Evolutionary conservation across 2,888 invertebrate genomes (phyloP), one percentile per base, ranked within the genome.

Genomic region (Andrena trimmerana): DNA sequence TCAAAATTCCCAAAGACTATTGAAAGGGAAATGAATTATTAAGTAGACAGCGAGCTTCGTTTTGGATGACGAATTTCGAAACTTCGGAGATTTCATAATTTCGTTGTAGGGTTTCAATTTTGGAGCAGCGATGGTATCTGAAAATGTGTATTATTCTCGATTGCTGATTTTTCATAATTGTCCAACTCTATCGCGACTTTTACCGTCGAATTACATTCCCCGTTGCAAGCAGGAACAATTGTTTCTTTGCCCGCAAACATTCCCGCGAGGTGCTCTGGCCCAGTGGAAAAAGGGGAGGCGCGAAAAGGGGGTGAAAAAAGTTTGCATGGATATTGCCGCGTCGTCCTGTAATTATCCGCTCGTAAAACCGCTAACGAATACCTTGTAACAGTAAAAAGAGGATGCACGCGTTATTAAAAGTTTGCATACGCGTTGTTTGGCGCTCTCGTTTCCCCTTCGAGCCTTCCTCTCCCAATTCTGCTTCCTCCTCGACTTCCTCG

Each of bases 311-410:
- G 78, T 31, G 48, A 76, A 80, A 74, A 70, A 71, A 54, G 33
- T 69, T 81, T 63, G 48, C 78, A 59, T 63, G 81, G 62, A 70
- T 80, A 80, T 87, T 79, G 79, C 63, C 31, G 57, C 50, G 74
- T 81, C 63, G 79, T 85, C 73, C 76, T 82, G 70, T 85, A 89
- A 88, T 90, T 90, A 90, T 88, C 81, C 88, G 89, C 89, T 90
- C 89, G 86, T 90, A 87, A 90, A 52, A 88, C 65, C 73, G 62
- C 70, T 73, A 82, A 85, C 84, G 71, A 80, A 80, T 81, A 78
- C 70, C 72, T 83, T 78, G 69, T 73, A 76, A 65, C 77, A 54
- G 73, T 52, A 70, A 78, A 75, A 78, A 84, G 80, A 87, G 90
- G 85, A 87, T 87, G 85, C 62, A 75, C 88, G 87, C 76, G 80